phyloP scores from a whole-genome alignment of 2,888 invertebrate species.

The Sphaerophoria taeniata region DNA sequence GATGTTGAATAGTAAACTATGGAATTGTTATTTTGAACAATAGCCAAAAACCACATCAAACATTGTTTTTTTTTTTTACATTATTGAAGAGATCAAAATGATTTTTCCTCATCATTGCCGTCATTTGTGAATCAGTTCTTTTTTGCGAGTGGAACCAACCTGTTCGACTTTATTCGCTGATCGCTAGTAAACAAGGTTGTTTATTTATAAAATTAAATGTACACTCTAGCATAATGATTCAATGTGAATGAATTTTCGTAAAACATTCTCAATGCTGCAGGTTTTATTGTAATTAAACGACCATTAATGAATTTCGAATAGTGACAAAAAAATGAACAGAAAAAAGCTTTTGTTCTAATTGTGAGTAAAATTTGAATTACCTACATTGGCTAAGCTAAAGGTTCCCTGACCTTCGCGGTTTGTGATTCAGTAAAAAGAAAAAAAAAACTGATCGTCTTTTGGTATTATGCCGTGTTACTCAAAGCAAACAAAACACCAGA shows the following conservation, averaged over 20 bases:
- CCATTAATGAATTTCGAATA: no score
- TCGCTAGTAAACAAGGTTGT: neutral
- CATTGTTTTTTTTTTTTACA: neutral
- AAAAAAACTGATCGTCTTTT: constrained; percentile 22
- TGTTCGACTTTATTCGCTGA: neutral
- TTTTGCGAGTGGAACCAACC: constrained; percentile 3
- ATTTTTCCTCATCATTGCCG: constrained; percentile 2
- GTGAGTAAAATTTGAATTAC: neutral
- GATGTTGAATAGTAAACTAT: neutral
- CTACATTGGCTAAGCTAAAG: neutral
- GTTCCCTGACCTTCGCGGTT: constrained; percentile 2
- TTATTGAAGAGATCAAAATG: neutral
- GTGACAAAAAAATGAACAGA: no score
- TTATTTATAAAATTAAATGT: neutral
- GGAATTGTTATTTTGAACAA: constrained; percentile 19
- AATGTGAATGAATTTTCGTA: no score
- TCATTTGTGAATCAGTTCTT: neutral
- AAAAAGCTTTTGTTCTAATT: neutral
- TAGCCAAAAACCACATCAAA: constrained; percentile 16
- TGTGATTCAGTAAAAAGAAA: neutral
- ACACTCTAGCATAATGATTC: neutral
- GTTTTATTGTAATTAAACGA: no score
- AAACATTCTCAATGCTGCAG: no score
- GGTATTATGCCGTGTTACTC: constrained; percentile 72
- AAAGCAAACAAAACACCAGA: constrained; percentile 53